A percentile compares a stretch with the other conserved stretches of the same genome.
Conservation (phyloP, 1,140 invertebrate species). For the Solen grandis region DNA sequence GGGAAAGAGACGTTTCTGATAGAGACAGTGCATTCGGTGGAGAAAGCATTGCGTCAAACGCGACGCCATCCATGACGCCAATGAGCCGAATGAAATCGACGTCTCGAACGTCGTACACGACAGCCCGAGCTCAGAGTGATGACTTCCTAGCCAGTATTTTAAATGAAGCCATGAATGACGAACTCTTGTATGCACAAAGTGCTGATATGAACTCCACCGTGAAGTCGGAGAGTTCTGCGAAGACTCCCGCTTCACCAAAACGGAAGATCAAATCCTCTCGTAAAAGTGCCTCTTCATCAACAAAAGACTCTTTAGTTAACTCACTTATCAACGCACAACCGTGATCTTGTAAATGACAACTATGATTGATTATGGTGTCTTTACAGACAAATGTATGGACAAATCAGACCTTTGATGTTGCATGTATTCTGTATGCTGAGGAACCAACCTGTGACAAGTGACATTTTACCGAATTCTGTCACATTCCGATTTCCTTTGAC, state of each 20-base stretch:
- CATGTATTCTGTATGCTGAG: too few species aligned
- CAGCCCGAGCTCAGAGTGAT: not conserved
- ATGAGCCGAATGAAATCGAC: constrained; percentile 12
- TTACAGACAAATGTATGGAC: too few species aligned
- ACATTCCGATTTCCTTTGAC: too few species aligned
- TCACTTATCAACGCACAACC: constrained; percentile 4
- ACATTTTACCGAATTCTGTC: too few species aligned
- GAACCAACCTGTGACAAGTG: too few species aligned
- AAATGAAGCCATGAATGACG: constrained; percentile 47
- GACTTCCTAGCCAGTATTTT: constrained; percentile 47
- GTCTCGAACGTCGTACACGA: not conserved
- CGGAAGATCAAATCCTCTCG: constrained; percentile 17
- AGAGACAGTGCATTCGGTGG: not conserved
- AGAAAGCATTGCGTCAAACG: not conserved
- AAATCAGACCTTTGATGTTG: too few species aligned
- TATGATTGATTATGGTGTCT: too few species aligned
- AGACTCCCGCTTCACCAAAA: not conserved
- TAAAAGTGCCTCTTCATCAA: not conserved
- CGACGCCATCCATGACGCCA: not conserved
- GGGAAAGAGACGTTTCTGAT: constrained; percentile 21
- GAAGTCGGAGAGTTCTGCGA: not conserved
- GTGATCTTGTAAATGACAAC: too few species aligned
- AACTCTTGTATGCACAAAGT: constrained; percentile 39
- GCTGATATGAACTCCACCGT: not conserved
- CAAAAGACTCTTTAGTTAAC: constrained; percentile 24